Conservation (phyloP, 2,888 invertebrate genomes). For the Trilocha varians region DNA sequence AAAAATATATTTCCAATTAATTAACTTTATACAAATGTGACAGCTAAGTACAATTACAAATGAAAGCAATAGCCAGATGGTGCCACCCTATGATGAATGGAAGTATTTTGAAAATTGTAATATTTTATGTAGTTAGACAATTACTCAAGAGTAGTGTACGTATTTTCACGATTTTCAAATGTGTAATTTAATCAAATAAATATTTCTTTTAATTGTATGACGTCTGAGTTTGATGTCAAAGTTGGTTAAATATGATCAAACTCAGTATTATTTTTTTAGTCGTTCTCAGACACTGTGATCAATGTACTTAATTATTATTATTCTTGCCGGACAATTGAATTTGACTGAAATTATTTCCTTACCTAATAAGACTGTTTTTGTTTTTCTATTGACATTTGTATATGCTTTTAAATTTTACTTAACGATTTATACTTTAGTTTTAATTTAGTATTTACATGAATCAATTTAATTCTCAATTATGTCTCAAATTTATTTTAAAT, state of each 20-base stretch:
- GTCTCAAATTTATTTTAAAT: no score
- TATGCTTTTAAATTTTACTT: background rate
- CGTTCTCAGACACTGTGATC: conserved; percentile 2
- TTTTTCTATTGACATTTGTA: background rate
- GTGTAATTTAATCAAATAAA: background rate
- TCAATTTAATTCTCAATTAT: no score
- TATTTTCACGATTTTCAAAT: conserved; percentile 23
- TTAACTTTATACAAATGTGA: background rate
- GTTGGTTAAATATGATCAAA: background rate
- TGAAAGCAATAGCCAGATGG: background rate
- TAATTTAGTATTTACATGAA: background rate
- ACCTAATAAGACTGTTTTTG: background rate
- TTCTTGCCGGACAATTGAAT: background rate
- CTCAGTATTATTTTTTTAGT: background rate
- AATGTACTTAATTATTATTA: conserved; percentile 2
- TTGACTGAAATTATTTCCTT: background rate
- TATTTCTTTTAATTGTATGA: background rate
- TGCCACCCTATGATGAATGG: conserved; percentile 1
- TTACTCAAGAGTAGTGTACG: conserved; percentile 41
- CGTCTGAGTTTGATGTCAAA: background rate
- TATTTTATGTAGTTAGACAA: conserved; percentile 53
- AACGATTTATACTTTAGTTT: background rate
- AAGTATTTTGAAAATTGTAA: conserved; percentile 19
- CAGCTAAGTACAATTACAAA: background rate
- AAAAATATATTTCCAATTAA: background rate